A percentile compares a stretch with the other conserved stretches of the same genome.
Conservation (phyloP, 2,888 invertebrate species). For the Isotomurus palustris region DNA sequence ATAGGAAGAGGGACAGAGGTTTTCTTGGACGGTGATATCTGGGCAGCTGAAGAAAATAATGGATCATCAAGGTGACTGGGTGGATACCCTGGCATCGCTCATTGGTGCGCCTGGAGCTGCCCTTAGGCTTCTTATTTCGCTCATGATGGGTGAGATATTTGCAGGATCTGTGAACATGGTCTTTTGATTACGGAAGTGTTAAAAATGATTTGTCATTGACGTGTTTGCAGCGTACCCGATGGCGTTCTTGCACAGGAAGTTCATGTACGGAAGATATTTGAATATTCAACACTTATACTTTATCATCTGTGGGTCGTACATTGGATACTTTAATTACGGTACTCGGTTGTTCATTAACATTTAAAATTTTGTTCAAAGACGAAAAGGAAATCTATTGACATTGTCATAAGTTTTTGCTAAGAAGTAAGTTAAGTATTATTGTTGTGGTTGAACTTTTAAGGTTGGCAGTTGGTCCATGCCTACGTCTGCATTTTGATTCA, state of each 20-base stretch:
- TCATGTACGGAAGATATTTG: conserved; percentile 57
- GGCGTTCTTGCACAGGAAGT: conserved; percentile 61
- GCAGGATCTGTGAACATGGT: neutral
- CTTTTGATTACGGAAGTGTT: neutral
- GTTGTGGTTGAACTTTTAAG: conserved; percentile 49
- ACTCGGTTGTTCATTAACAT: conserved; percentile 20
- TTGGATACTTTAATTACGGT: conserved; percentile 86
- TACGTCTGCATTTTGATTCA: conserved; percentile 66
- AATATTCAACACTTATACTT: conserved; percentile 69
- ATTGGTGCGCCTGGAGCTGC: conserved; percentile 63
- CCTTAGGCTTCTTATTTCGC: conserved; percentile 60
- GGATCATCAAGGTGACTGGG: conserved; percentile 40
- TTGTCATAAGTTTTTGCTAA: too few species aligned
- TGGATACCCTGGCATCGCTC: conserved; percentile 51
- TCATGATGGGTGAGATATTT: conserved; percentile 60
- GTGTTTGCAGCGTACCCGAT: conserved; percentile 66
- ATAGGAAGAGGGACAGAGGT: too few species aligned
- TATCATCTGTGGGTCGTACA: conserved; percentile 62
- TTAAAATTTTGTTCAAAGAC: neutral
- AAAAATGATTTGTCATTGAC: too few species aligned
- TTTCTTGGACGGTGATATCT: too few species aligned
- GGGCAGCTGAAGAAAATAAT: too few species aligned
- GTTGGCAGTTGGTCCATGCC: conserved; percentile 67
- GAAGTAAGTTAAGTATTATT: neutral
- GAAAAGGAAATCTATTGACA: neutral